Base-by-base conservation (phyloP, 2,113 vertebrate species). In the Chaetodon trifascialis region DNA sequence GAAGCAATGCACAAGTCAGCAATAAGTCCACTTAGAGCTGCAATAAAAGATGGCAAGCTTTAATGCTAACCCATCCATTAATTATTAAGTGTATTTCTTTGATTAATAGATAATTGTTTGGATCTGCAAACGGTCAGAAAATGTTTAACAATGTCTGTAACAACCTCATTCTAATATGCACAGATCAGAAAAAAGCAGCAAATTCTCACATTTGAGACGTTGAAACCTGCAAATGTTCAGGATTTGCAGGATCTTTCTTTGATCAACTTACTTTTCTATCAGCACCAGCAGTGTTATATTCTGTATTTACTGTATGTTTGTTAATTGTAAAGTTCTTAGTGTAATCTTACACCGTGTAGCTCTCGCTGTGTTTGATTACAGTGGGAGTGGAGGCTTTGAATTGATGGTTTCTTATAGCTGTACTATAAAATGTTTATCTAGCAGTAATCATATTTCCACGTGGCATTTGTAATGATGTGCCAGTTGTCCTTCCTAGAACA, bases 371-470 rank as follows among this genome's bases (percentile, higher is more conserved):
- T 76, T 76, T 42, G 17, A 11, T n/a, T 44, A 17, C 1, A 51
- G 12, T 64, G 23, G 40, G 5, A 56, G 34, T 5, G 7, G 38
- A 23, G 23, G n/a, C 54, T 56, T 36, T 68, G 10, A 55, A 25
- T 38, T 21, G 36, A 23, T 38, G 12, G 46, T 9, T 16, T 34
- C n/a, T 30, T 34, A 7, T 60, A 30, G 44, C 38, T 74, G 44
- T 51, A 64, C 16, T 80, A 69, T 55, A 59, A 77, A 79, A 46
- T 5, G 38, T 70, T 72, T 60, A 55, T 56, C 38, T 51, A 65
- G 42, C 62, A 49, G n/a, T 42, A 21, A 40, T 2, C 49, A 76
- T 59, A 34, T 69, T 68, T 38, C 40, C 38, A 42, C 71, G 62
- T 58, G 65, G 25, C 36, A 23, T 3, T 42, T 60, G 5, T 15